Evolutionary conservation across 2,797 vertebrate species (phyloP).

Genomic region (Tadarida brasiliensis): DNA sequence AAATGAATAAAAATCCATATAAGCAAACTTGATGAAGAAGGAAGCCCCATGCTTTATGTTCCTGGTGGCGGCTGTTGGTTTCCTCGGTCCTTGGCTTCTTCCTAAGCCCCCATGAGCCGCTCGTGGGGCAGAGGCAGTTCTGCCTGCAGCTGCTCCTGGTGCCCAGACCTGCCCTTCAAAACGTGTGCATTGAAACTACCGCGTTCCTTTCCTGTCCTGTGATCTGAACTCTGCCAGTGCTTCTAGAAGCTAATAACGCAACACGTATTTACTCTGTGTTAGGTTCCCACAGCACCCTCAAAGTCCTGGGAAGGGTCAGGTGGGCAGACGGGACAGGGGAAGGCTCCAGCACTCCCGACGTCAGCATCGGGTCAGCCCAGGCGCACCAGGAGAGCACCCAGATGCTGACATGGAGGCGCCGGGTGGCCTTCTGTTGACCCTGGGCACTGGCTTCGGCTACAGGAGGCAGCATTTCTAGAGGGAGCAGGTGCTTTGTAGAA

Average conservation of each 20-base stretch:
- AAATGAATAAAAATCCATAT: not conserved
- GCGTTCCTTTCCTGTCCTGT: not conserved
- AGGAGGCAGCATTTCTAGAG: not conserved
- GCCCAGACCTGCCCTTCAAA: not conserved
- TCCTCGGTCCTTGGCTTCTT: not conserved
- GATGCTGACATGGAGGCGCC: not conserved
- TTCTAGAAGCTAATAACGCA: not conserved
- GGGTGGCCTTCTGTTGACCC: not conserved
- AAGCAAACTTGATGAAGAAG: not conserved
- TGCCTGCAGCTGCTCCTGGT: not conserved
- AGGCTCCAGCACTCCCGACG: not conserved
- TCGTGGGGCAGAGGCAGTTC: not conserved
- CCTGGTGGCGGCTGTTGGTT: fast-evolving
- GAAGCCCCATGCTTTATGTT: not conserved
- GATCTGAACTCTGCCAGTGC: not conserved
- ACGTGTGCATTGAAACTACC: not conserved
- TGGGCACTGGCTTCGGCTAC: not conserved
- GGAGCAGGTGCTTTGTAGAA: not conserved
- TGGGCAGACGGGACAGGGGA: not conserved
- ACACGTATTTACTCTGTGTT: not conserved
- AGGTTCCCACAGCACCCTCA: not conserved
- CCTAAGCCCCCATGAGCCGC: fast-evolving
- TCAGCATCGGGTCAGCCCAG: not conserved
- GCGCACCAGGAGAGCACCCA: fast-evolving
- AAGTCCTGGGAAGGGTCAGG: not conserved